These are phyloP conservation scores for Lasioglossum vierecki DNA, from an alignment of 2,888 invertebrate species.

Conservation along the genomic window DNA sequence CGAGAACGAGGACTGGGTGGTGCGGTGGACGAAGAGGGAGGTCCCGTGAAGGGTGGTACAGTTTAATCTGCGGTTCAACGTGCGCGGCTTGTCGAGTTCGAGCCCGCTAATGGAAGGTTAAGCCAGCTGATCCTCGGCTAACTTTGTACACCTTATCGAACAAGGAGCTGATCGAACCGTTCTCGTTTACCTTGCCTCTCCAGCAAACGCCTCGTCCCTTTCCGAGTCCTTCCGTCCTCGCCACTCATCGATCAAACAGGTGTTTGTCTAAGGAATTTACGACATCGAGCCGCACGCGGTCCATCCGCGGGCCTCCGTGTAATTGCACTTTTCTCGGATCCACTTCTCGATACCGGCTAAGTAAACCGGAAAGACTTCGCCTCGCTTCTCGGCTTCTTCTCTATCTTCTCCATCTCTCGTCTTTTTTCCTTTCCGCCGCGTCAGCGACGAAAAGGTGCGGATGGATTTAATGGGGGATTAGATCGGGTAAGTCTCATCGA, in stretches of 20 bases:
- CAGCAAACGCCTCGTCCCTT: constrained; percentile 4
- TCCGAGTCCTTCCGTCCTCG: neutral
- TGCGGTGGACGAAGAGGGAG: neutral
- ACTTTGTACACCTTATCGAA: constrained; percentile 73
- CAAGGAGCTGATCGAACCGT: constrained; percentile 68
- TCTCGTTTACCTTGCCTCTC: constrained; percentile 59
- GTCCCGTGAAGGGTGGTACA: constrained; percentile 30
- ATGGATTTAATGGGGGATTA: constrained; percentile 30
- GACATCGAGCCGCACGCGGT: constrained; percentile 42
- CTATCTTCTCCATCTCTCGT: neutral
- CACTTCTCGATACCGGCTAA: neutral
- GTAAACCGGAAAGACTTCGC: neutral
- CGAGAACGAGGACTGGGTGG: neutral
- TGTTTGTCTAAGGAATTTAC: constrained; percentile 67
- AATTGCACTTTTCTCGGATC: constrained; percentile 39
- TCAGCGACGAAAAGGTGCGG: neutral
- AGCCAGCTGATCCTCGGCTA: constrained; percentile 75
- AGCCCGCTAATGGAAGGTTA: constrained; percentile 76
- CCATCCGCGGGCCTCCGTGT: constrained; percentile 2
- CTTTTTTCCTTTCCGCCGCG: neutral
- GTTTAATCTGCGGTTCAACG: constrained; percentile 71
- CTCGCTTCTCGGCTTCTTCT: no score
- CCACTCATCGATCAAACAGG: constrained; percentile 69
- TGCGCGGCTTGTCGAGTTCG: constrained; percentile 65
- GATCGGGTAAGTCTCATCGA: constrained; percentile 36